Conservation (phyloP, 2,888 invertebrate species). For the Tipula vernalis region DNA sequence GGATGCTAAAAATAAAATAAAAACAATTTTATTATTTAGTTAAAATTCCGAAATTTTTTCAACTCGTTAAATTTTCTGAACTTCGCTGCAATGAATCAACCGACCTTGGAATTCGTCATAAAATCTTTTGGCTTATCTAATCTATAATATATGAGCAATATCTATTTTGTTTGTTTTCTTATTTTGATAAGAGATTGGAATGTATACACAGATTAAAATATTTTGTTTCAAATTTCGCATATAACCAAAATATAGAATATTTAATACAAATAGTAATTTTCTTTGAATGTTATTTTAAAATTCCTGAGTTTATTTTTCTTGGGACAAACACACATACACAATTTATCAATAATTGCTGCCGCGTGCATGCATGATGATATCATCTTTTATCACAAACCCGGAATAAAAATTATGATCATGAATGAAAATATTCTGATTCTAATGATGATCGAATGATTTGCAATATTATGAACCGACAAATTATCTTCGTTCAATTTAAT, state of each 20-base stretch:
- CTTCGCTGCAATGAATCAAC: not conserved
- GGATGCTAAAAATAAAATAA: constrained; percentile 8
- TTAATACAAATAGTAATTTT: not conserved
- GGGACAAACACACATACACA: not conserved
- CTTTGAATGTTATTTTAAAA: not conserved
- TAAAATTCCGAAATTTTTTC: too few species aligned
- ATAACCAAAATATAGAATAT: not conserved
- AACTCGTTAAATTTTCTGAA: not conserved
- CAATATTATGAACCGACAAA: not conserved
- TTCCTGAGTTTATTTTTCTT: not conserved
- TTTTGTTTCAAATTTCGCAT: not conserved
- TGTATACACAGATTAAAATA: not conserved
- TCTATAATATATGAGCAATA: too few species aligned
- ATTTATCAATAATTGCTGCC: not conserved
- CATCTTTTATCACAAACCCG: not conserved
- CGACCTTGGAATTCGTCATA: not conserved
- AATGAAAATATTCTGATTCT: not conserved
- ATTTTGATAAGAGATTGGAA: not conserved
- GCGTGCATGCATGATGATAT: not conserved
- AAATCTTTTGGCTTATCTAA: too few species aligned
- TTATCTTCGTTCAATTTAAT: not conserved
- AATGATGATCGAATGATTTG: not conserved
- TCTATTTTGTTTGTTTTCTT: not conserved
- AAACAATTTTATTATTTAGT: not conserved
- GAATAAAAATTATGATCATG: not conserved